phyloP scores from a whole-genome alignment of 1,140 invertebrate genomes.

The Zaprionus davidi region DNA sequence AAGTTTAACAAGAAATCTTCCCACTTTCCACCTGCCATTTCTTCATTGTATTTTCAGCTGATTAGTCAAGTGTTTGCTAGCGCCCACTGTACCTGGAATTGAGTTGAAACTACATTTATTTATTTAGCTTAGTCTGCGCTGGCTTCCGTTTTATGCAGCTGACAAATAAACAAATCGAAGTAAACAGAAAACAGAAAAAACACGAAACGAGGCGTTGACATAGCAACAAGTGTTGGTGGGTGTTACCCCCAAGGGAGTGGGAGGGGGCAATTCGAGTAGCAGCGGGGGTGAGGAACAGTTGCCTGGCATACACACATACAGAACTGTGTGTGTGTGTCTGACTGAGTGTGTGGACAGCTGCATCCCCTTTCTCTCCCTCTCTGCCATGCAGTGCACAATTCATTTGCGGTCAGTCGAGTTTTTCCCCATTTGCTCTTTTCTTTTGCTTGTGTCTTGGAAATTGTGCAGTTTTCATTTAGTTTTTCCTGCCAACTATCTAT shows the following conservation, averaged over 20 bases:
- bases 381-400: slow-evolving; percentile 45
- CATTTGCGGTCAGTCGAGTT: slow-evolving; percentile 55
- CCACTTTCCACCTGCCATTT: not conserved
- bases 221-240: slow-evolving; percentile 73
- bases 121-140: slow-evolving; percentile 12
- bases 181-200: slow-evolving; percentile 47
- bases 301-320: not conserved
- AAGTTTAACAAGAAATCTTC: not conserved
- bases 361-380: not conserved
- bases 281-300: not conserved
- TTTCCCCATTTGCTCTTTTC: slow-evolving; percentile 6
- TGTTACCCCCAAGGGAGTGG: not conserved
- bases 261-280: not conserved
- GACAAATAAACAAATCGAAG: slow-evolving; percentile 29
- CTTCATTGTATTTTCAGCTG: not conserved
- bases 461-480: slow-evolving; percentile 51
- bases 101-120: slow-evolving; percentile 12
- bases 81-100: slow-evolving; percentile 18
- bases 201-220: slow-evolving; percentile 62
- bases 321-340: not conserved
- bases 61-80: not conserved
- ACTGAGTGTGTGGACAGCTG: not conserved
- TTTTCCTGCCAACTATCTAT: not conserved
- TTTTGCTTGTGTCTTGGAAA: slow-evolving; percentile 35
- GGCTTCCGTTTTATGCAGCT: slow-evolving; percentile 41